phyloP scores from a whole-genome alignment of 2,113 vertebrate genomes.

The Dasyprocta punctata region DNA sequence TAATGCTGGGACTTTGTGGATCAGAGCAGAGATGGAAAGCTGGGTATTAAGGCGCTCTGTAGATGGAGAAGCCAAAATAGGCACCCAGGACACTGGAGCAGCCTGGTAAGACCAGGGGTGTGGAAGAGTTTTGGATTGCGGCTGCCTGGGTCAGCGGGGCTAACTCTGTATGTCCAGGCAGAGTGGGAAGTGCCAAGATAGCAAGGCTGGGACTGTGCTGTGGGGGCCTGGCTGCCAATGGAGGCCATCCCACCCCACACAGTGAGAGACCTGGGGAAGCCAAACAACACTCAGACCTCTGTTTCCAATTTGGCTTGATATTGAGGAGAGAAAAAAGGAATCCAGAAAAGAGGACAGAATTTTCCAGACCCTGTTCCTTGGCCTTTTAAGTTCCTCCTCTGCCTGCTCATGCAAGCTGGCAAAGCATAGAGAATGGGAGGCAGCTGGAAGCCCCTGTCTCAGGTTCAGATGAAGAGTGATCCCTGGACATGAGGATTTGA shows the following conservation, averaged over 20 bases:
- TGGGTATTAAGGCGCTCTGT: not conserved
- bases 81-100: rapidly evolving
- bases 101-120: not conserved
- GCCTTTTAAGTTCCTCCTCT: not conserved
- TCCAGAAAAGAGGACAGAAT: not conserved
- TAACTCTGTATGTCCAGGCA: too few relatives aligned
- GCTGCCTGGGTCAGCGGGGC: not conserved
- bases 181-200: too few relatives aligned
- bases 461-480: not conserved
- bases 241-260: rapidly evolving
- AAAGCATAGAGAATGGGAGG: not conserved
- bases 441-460: not conserved
- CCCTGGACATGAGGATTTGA: not conserved
- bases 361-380: not conserved
- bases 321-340: not conserved
- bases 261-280: rapidly evolving
- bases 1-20: not conserved
- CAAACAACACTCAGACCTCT: not conserved
- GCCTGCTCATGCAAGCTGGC: not conserved
- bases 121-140: rapidly evolving
- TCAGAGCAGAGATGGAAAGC: not conserved
- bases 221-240: not conserved
- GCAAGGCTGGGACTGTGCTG: not conserved
- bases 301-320: not conserved
- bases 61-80: not conserved